These are phyloP conservation scores for Pachymerium ferrugineum DNA, from an alignment of 2,888 invertebrate species.

Conservation along the genomic window DNA sequence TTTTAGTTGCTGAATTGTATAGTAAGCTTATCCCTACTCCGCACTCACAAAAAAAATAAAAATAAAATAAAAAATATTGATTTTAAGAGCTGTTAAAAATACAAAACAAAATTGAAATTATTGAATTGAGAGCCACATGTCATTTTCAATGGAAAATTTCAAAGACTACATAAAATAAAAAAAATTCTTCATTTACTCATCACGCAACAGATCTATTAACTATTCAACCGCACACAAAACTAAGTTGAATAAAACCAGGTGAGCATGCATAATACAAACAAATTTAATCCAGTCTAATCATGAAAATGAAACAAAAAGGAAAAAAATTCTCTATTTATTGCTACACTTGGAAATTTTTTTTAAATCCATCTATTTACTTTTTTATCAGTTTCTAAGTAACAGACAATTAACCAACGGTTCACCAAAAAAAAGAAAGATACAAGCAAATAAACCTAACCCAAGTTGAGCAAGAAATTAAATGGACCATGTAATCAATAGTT, in stretches of 20 bases:
- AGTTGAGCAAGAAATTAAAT: slow-evolving; percentile 18
- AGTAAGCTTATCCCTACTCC: too few relatives aligned
- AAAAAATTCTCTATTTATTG: too few relatives aligned
- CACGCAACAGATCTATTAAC: slow-evolving; percentile 8
- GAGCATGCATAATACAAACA: slow-evolving; percentile 6
- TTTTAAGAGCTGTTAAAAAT: background rate
- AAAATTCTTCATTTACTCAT: background rate
- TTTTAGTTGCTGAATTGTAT: too few relatives aligned
- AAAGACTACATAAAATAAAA: background rate
- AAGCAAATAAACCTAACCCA: slow-evolving; percentile 1
- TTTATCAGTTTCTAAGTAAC: slow-evolving; percentile 4
- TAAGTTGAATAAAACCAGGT: slow-evolving; percentile 5
- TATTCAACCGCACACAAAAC: background rate
- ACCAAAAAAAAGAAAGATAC: background rate
- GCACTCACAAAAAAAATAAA: too few relatives aligned
- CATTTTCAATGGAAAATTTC: background rate
- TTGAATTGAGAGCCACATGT: background rate
- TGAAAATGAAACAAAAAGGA: background rate
- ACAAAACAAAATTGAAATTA: background rate
- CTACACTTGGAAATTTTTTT: too few relatives aligned
- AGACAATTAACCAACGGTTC: slow-evolving; percentile 10
- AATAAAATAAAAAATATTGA: background rate
- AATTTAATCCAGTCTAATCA: slow-evolving; percentile 6
- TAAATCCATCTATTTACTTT: slow-evolving; percentile 15
- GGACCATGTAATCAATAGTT: slow-evolving; percentile 18